Percentiles rank a stretch among this genome's conserved stretches.
Evolutionary conservation across 2,113 vertebrate genomes (phyloP).

Genomic region (Enhydra lutris): DNA sequence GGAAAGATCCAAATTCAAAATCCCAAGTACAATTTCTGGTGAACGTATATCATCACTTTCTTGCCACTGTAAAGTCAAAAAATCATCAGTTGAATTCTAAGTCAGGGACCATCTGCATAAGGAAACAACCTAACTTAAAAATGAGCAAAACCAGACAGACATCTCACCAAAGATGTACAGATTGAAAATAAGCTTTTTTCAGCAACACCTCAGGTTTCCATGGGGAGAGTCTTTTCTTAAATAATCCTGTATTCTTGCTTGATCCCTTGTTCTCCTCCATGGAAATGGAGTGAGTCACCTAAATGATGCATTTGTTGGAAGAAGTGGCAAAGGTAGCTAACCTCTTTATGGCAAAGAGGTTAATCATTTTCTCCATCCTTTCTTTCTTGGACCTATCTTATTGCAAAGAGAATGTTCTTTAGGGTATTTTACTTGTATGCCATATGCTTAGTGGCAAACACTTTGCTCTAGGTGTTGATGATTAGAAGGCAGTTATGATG

Average conservation of each 20-base stretch:
- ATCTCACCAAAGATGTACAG: not conserved
- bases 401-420: not conserved
- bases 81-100: not conserved
- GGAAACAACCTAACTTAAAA: not conserved
- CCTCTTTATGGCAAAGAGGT: not conserved
- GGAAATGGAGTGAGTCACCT: not conserved
- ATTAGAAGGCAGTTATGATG: too few relatives aligned
- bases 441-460: not conserved
- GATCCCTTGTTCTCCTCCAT: not conserved
- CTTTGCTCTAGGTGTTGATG: not conserved
- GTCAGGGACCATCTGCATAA: not conserved
- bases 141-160: not conserved
- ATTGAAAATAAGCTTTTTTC: not conserved
- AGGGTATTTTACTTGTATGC: not conserved
- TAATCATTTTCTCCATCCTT: not conserved
- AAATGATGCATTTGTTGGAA: not conserved
- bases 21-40: not conserved
- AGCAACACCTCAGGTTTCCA: not conserved
- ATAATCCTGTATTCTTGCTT: not conserved
- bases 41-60: not conserved
- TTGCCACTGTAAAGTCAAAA: not conserved
- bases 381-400: not conserved
- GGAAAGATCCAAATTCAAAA: not conserved
- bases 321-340: not conserved
- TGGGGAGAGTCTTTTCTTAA: not conserved